These are phyloP conservation scores for Hypena proboscidalis DNA, from an alignment of 2,888 invertebrate genomes.

Conservation along the genomic window DNA sequence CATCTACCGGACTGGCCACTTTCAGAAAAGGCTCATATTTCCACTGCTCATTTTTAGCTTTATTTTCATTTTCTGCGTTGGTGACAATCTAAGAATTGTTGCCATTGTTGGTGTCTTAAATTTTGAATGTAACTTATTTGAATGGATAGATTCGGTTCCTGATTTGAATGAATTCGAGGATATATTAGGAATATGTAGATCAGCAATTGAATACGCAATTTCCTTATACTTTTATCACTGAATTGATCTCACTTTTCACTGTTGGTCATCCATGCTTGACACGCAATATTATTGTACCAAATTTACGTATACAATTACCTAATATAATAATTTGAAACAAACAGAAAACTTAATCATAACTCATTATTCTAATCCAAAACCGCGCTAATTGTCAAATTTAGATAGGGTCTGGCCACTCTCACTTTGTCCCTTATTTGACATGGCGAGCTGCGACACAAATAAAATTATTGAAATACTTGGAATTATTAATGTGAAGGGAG, in stretches of 20 bases:
- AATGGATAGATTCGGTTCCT: too few species aligned
- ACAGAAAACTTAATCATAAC: constrained; percentile 10
- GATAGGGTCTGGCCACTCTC: constrained; percentile 11
- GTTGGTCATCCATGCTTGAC: too few species aligned
- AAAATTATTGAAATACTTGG: constrained; percentile 36
- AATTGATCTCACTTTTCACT: too few species aligned
- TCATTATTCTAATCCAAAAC: constrained; percentile 9
- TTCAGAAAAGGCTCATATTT: constrained; percentile 38
- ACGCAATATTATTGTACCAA: too few species aligned
- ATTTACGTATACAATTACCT: too few species aligned
- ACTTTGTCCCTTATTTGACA: constrained; percentile 11
- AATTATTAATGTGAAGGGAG: constrained; percentile 25
- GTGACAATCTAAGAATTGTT: constrained; percentile 16
- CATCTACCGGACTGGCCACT: constrained; percentile 44
- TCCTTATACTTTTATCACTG: too few species aligned
- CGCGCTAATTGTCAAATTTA: constrained; percentile 11
- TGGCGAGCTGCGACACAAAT: constrained; percentile 9
- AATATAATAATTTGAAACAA: constrained; percentile 1
- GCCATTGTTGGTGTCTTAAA: too few species aligned
- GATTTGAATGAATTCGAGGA: too few species aligned
- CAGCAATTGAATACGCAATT: too few species aligned
- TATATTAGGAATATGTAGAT: too few species aligned
- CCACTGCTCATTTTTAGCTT: constrained; percentile 37
- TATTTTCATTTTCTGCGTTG: constrained; percentile 26
- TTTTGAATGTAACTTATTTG: too few species aligned